Evolutionary conservation across 2,797 vertebrate genomes (phyloP).

Genomic region (Sarcophilus harrisii): DNA sequence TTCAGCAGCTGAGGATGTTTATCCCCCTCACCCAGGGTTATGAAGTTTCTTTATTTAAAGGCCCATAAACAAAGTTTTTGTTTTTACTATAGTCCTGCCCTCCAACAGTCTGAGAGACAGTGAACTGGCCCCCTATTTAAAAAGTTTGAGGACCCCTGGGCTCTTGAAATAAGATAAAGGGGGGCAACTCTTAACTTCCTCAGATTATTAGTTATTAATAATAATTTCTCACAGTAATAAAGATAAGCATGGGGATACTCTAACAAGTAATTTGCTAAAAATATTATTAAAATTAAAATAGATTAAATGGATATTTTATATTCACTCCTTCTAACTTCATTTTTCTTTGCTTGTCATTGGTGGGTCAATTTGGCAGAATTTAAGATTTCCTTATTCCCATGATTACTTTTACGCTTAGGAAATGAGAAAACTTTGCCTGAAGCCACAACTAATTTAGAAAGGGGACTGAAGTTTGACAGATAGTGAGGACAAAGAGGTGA

Average conservation of each 20-base stretch:
- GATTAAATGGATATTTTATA: constrained; percentile 67
- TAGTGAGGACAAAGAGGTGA: background rate
- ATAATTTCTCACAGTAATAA: background rate
- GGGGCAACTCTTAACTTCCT: background rate
- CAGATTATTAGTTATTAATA: background rate
- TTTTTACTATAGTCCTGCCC: too few species aligned
- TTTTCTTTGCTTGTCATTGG: background rate
- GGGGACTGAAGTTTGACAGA: background rate
- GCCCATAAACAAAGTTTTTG: too few species aligned
- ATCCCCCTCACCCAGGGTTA: too few species aligned
- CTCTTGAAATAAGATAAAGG: background rate
- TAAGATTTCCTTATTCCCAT: background rate
- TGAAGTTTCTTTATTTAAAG: too few species aligned
- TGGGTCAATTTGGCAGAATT: background rate
- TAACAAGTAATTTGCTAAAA: constrained; percentile 1
- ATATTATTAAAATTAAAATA: constrained; percentile 16
- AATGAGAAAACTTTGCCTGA: constrained; percentile 11
- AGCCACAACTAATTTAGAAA: background rate
- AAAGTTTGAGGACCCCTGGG: too few species aligned
- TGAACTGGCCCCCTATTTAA: too few species aligned
- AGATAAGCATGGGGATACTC: background rate
- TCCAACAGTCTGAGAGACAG: too few species aligned
- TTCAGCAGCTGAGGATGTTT: too few species aligned
- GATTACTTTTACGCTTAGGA: background rate
- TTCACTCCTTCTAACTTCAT: constrained; percentile 56